Conservation (phyloP, 2,888 invertebrate genomes). For the Andrena dorsata region DNA sequence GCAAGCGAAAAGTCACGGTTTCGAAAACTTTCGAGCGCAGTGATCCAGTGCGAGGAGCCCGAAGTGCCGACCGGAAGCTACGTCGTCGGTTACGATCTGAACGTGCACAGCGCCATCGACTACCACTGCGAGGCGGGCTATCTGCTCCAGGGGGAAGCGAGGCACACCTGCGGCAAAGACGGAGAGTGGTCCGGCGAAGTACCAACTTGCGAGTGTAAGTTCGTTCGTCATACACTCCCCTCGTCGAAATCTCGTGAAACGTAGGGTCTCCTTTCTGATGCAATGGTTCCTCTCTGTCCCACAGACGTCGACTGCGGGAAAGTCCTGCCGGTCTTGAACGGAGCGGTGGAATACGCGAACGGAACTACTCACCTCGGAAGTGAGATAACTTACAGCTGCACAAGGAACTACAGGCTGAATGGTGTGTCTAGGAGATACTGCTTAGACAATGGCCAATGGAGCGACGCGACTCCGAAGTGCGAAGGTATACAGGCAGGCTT, state of each 20-base stretch:
- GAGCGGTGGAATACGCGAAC: constrained; percentile 91
- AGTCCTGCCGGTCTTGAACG: constrained; percentile 92
- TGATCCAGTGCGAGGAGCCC: constrained; percentile 94
- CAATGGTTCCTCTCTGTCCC: constrained; percentile 31
- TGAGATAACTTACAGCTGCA: constrained; percentile 92
- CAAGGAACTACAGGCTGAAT: constrained; percentile 91
- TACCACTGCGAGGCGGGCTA: constrained; percentile 96
- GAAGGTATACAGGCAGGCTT: constrained; percentile 87
- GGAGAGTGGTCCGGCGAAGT: constrained; percentile 94
- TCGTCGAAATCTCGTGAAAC: not conserved
- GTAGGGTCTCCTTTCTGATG: not conserved
- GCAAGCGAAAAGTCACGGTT: too few relatives aligned
- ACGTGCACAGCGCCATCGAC: constrained; percentile 94
- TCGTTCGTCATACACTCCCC: not conserved
- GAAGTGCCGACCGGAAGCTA: constrained; percentile 94
- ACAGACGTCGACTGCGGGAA: constrained; percentile 95
- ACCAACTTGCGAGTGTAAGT: constrained; percentile 93
- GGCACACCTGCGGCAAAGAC: constrained; percentile 90
- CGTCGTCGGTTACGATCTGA: constrained; percentile 95
- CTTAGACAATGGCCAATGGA: constrained; percentile 92
- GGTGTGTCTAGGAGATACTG: constrained; percentile 91
- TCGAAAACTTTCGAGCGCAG: constrained; percentile 84
- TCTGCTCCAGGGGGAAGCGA: constrained; percentile 90
- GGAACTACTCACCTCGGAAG: constrained; percentile 93
- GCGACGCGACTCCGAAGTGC: constrained; percentile 93